Evolutionary conservation across 2,113 vertebrate genomes (phyloP).

Genomic region (Excalfactoria chinensis): DNA sequence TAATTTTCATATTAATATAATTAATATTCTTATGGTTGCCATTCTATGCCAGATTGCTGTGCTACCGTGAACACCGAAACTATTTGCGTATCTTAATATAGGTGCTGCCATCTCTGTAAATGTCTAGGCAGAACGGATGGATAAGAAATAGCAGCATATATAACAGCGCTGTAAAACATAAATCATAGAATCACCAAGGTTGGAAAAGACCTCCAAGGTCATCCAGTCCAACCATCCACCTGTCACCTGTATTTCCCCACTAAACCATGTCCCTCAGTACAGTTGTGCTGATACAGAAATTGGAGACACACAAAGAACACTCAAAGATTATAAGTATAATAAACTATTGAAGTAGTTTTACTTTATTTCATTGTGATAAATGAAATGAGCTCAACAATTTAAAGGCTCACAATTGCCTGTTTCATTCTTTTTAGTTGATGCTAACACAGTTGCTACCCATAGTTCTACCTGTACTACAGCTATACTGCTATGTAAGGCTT

Average conservation of each 20-base stretch:
- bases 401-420: background rate
- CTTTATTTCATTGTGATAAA: background rate
- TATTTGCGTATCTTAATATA: background rate
- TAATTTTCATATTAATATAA: background rate
- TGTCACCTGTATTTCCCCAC: no score
- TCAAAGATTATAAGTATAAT: rapidly evolving
- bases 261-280: no score
- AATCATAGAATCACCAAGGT: no score
- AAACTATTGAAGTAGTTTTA: background rate
- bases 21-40: background rate
- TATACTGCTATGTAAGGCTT: background rate
- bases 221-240: no score
- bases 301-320: rapidly evolving
- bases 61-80: background rate
- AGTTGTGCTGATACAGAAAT: background rate
- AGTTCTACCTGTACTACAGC: background rate
- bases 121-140: background rate
- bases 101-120: background rate
- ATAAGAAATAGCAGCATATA: background rate
- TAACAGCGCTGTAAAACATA: background rate
- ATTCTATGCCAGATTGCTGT: background rate
- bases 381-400: background rate
- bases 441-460: background rate
- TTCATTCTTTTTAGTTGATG: background rate
- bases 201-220: no score